These are phyloP conservation scores for Ephydatia muelleri DNA, from an alignment of 37 sponge, comb jelly and placozoan species.

Conservation along the genomic window DNA sequence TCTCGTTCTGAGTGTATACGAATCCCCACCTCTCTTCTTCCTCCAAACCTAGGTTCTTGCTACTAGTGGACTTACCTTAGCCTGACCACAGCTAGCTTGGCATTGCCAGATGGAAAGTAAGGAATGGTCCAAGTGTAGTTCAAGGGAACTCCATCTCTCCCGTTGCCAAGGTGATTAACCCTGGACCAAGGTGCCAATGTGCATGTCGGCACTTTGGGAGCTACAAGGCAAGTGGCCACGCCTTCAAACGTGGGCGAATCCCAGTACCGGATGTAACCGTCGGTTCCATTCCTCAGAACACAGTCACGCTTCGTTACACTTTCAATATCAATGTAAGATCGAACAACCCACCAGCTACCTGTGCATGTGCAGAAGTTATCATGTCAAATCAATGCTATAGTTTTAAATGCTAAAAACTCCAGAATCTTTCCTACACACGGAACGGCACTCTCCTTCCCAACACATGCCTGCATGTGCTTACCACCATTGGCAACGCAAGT, in stretches of 20 bases:
- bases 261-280: conserved; percentile 67
- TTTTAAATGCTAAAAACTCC: neutral
- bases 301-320: neutral
- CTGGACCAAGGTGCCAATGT: conserved; percentile 83
- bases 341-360: conserved; percentile 64
- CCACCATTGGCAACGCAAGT: conserved; percentile 67
- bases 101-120: conserved; percentile 60
- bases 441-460: neutral
- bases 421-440: neutral
- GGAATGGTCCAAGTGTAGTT: conserved; percentile 87
- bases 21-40: no score
- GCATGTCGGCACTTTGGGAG: conserved; percentile 77
- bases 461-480: neutral
- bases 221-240: conserved; percentile 45
- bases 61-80: conserved; percentile 58
- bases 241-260: conserved; percentile 20
- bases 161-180: conserved; percentile 97
- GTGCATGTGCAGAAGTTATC: neutral
- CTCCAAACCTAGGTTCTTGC: no score
- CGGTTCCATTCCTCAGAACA: neutral
- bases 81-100: conserved; percentile 80
- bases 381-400: neutral
- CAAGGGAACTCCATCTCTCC: conserved; percentile 80
- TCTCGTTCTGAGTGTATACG: no score
- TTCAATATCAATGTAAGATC: conserved; percentile 78